Evolutionary conservation across 2,888 invertebrate species (phyloP).

Genomic region (Drosophila meridionalis): DNA sequence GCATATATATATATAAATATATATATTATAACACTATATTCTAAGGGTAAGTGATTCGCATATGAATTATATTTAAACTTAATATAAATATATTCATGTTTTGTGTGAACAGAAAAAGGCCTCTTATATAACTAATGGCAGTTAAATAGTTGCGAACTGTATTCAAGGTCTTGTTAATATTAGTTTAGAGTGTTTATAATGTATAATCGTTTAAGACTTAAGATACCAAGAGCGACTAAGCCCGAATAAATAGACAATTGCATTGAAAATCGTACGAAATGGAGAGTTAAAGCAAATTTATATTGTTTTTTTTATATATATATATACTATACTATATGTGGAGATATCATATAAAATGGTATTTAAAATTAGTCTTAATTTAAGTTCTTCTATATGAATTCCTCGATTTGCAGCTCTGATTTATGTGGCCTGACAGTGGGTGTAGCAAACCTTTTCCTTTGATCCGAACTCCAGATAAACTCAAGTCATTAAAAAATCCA

Average conservation of each 20-base stretch:
- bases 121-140: slow-evolving; percentile 20
- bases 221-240: slow-evolving; percentile 11
- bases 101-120: slow-evolving; percentile 13
- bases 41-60: slow-evolving; percentile 7
- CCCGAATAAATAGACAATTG: slow-evolving; percentile 27
- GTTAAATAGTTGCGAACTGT: slow-evolving; percentile 47
- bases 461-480: slow-evolving; percentile 11
- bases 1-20: slow-evolving; percentile 24
- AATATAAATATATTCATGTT: slow-evolving; percentile 13
- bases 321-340: background rate
- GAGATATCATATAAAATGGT: background rate
- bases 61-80: slow-evolving; percentile 12
- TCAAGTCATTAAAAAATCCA: slow-evolving; percentile 28
- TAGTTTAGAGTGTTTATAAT: slow-evolving; percentile 56
- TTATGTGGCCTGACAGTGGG: background rate
- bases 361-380: background rate
- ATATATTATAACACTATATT: slow-evolving; percentile 12
- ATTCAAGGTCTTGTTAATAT: slow-evolving; percentile 56
- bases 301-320: background rate
- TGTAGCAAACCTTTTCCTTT: background rate
- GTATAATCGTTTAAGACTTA: slow-evolving; percentile 38
- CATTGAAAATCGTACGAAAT: slow-evolving; percentile 6
- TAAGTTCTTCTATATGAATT: background rate
- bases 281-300: background rate
- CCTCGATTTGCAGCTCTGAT: background rate